A percentile compares a stretch with the other conserved stretches of the same genome.
phyloP scores from a whole-genome alignment of 2,888 invertebrate genomes.

The Cosmia trapezina region DNA sequence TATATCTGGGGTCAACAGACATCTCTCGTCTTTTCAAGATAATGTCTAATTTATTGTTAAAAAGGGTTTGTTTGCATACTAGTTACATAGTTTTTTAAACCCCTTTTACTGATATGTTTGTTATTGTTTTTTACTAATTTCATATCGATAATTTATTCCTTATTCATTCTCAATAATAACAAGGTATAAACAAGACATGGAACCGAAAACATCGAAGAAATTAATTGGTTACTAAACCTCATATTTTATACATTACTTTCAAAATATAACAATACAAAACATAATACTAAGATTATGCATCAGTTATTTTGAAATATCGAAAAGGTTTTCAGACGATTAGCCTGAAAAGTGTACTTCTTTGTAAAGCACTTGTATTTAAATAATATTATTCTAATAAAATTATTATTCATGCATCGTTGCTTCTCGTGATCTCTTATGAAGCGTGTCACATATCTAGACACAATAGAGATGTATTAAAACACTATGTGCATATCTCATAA shows the following conservation, averaged over 20 bases:
- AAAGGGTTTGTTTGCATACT: conserved; percentile 48
- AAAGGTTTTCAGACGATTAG: background rate
- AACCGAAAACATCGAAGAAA: conserved; percentile 15
- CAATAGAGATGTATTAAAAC: conserved; percentile 57
- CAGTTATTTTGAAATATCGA: too few relatives aligned
- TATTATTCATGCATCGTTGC: conserved; percentile 75
- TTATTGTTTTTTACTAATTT: conserved; percentile 17
- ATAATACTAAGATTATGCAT: too few relatives aligned
- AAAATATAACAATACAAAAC: too few relatives aligned
- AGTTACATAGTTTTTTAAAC: conserved; percentile 42
- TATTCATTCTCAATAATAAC: background rate
- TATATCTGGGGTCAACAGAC: conserved; percentile 84
- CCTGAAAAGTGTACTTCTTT: background rate
- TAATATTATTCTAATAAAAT: conserved; percentile 52
- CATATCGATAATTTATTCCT: conserved; percentile 16
- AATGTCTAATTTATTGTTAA: conserved; percentile 74
- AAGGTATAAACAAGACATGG: background rate
- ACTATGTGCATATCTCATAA: conserved; percentile 44
- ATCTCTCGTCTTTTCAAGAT: conserved; percentile 72
- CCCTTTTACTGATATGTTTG: conserved; percentile 12
- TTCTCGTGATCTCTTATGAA: conserved; percentile 77
- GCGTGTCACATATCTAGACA: conserved; percentile 73
- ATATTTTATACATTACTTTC: too few relatives aligned
- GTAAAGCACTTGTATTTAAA: background rate
- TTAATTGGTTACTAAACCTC: background rate